A percentile compares a stretch with the other conserved stretches of the same genome.
These are phyloP conservation scores for Barbus barbus DNA, from an alignment of 2,113 vertebrate genomes.

Conservation along the genomic window DNA sequence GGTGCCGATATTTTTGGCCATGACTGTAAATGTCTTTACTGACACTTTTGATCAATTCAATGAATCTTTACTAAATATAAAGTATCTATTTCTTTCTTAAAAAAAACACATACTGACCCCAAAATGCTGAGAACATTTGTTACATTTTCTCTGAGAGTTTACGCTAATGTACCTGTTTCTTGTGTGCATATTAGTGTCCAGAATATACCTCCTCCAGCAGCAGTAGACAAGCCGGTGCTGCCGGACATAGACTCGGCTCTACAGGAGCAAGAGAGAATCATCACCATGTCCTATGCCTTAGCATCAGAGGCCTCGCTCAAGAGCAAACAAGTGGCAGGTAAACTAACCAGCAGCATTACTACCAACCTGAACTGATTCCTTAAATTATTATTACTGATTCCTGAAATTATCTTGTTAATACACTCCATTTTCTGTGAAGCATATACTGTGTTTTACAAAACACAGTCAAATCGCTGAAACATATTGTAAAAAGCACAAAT, in stretches of 20 bases:
- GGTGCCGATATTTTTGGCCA: too few relatives aligned
- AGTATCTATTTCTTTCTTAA: not conserved
- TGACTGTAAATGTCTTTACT: not conserved
- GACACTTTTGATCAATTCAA: not conserved
- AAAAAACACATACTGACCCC: not conserved
- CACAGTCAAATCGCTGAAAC: not conserved
- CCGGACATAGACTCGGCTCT: conserved; percentile 84
- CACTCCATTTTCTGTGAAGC: not conserved
- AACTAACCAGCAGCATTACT: conserved; percentile 42
- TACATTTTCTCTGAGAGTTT: not conserved
- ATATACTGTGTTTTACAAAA: not conserved
- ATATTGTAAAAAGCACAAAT: not conserved
- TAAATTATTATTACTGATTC: not conserved
- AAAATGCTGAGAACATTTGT: not conserved
- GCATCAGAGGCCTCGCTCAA: conserved; percentile 96
- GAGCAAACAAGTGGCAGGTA: conserved; percentile 97
- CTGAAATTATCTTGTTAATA: not conserved
- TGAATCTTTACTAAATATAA: not conserved
- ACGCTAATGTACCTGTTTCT: not conserved
- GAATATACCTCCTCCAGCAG: conserved; percentile 77
- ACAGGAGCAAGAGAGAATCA: conserved; percentile 93
- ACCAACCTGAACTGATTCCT: too few relatives aligned
- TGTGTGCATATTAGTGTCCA: conserved; percentile 78
- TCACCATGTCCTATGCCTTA: conserved; percentile 94
- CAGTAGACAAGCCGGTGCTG: conserved; percentile 78